Evolutionary conservation across 1,140 invertebrate genomes (phyloP), one percentile per base, ranked within the genome.

Genomic region (Heliconius himera): DNA sequence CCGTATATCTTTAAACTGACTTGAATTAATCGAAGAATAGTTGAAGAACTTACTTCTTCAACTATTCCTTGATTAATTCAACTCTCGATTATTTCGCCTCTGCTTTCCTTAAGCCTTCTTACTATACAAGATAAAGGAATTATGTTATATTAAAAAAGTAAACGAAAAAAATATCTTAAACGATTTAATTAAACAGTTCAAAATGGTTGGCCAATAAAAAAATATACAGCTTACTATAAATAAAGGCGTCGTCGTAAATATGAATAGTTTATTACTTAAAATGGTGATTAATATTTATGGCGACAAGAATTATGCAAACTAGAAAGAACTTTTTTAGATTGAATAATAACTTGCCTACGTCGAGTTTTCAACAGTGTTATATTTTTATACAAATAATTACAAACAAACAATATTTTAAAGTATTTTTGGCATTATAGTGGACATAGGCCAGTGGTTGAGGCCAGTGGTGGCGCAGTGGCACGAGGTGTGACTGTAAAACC

Each of bases 231-330:
- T 26, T 3, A 66, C 60, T 66, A 66, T 66, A 66, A 66, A 66
- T 66, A 66, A 66, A 26, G 13, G n/a, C 11, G 60, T 66, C 60
- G 26, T 29, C 60, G 26, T 66, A 66, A 66, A 66, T 66, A 66
- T 66, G 26, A 66, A 66, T 66, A 66, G 26, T 66, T 66, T 29
- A 66, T 66, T 29, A 66, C 60, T 26, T 66, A 66, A 66, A 66
- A 29, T 16, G 26, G 60, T 66, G 60, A 66, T 66, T 66, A 66
- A 66, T 66, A 29, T 66, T 66, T 66, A 66, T 66, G 13, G 60
- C 13, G 26, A 66, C 60, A 66, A 66, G 22, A 66, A 66, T 66
- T 29, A 29, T 66, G 60, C 60, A 66, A 66, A 66, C 56, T n/a
- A 60, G 9, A 11, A 16, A 66, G 1, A 60, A 66, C 60, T 66